Base-by-base conservation (phyloP, 2,113 vertebrate species). In the Bos indicus region DNA sequence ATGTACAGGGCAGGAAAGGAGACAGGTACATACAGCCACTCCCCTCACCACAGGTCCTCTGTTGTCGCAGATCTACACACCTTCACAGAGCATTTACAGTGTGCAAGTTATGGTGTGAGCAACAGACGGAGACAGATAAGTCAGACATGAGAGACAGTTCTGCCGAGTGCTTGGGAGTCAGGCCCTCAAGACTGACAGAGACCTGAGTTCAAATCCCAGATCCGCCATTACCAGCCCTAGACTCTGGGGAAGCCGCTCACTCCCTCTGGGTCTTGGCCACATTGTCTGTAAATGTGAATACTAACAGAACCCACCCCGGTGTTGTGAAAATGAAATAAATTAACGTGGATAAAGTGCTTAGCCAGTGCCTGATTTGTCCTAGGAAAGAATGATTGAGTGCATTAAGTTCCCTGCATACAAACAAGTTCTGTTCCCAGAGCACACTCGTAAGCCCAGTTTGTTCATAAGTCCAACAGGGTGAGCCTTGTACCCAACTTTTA, bases 251-350 rank as follows among this genome's bases (percentile, higher is more conserved):
- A 93, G 40, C 71, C 90, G 26, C 15, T 93, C n/a, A 33, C 1
- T 36, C 16, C 21, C 26, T 54, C 25, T 60, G 56, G 46, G 30
- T 5, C 30, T 94, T 91, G 23, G 30, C 17, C 57, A 26, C 2
- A 25, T 77, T 0, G 10, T 43, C 36, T 83, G 6, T n/a, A 90
- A 78, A 92, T 46, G 13, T 4, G 19, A 77, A 54, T 71, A 48
- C 33, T 71, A 88, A 92, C 10, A 19, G 33, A 85, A 51, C 2
- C 0, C 28, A 74, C 40, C 30, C 84, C 16, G 2, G 2, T 89
- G 12, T 11, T 78, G 16, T 21, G 25, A 90, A 54, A 87, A 91
- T 57, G 21, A 40, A 97, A 94, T 62, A 62, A 82, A 95, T 77
- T 43, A 59, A 92, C 19, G 1, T 17, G 86, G 36, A 26, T 10